Evolutionary conservation across 64 coral and sea anemone genomes (phyloP).

Genomic region (Montipora efflorescens): DNA sequence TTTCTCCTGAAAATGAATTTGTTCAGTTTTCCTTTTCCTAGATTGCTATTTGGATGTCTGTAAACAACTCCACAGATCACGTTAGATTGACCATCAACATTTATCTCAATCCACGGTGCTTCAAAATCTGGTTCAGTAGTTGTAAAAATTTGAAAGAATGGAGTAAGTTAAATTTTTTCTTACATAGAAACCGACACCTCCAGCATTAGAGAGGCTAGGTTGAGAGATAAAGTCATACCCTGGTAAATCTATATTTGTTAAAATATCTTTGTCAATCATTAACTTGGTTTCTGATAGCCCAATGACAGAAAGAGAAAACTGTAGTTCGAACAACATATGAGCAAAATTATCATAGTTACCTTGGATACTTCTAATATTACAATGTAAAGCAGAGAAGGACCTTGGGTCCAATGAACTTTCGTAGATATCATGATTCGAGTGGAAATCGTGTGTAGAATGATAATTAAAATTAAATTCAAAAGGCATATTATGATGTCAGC

Average conservation of each 20-base stretch:
- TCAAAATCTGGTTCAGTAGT: no score
- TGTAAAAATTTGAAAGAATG: no score
- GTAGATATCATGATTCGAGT: not conserved
- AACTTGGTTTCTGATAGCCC: constrained; percentile 75
- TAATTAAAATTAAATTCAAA: not conserved
- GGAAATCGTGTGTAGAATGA: not conserved
- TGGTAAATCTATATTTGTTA: constrained; percentile 3
- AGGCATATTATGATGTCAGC: constrained; percentile 5
- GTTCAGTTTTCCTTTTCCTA: no score
- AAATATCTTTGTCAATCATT: not conserved
- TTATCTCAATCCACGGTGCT: no score
- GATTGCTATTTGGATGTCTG: no score
- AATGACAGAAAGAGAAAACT: constrained; percentile 58
- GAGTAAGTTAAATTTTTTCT: constrained; percentile 20
- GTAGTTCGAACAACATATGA: constrained; percentile 43
- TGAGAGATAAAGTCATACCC: constrained; percentile 54
- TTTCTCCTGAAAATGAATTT: no score
- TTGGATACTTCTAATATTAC: constrained; percentile 68
- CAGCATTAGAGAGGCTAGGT: constrained; percentile 42
- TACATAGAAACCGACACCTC: constrained; percentile 36
- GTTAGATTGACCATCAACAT: no score
- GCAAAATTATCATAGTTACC: constrained; percentile 49
- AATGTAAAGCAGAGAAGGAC: constrained; percentile 62
- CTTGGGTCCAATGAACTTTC: not conserved
- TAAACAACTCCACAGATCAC: no score